Conservation (phyloP, 35 echinoderm and acorn worm species). For the Heliocidaris erythrogramma region DNA sequence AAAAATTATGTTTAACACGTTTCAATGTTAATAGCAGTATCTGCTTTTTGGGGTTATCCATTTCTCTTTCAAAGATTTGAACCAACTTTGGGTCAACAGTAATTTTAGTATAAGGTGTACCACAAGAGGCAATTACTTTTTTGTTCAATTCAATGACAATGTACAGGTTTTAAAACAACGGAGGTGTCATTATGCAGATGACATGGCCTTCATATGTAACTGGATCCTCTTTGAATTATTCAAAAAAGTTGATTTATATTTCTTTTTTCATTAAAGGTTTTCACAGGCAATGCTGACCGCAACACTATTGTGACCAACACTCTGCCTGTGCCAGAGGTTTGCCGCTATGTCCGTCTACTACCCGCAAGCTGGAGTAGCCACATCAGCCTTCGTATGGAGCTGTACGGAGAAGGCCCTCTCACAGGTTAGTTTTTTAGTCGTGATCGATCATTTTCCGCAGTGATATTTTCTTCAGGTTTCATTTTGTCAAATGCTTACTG, state of each 20-base stretch:
- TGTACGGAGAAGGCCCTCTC: conserved; percentile 35
- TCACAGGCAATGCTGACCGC: not conserved
- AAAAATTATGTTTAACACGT: too few species aligned
- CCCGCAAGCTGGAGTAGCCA: conserved; percentile 37
- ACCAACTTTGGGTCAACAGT: too few species aligned
- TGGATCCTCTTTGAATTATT: not conserved
- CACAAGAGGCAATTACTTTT: too few species aligned
- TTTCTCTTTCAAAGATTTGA: too few species aligned
- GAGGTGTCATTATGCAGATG: not conserved
- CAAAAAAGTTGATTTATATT: not conserved
- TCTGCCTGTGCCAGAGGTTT: conserved; percentile 2
- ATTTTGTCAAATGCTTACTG: too few species aligned
- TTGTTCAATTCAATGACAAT: not conserved
- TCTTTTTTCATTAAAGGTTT: conserved; percentile 12
- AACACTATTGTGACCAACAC: conserved; percentile 19
- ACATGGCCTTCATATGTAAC: too few species aligned
- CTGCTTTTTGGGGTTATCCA: too few species aligned
- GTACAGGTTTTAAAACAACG: not conserved
- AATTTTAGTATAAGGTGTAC: too few species aligned
- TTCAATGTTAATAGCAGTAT: too few species aligned
- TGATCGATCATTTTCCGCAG: too few species aligned
- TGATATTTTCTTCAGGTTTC: too few species aligned
- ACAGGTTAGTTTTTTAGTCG: not conserved
- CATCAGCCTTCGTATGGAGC: conserved; percentile 53
- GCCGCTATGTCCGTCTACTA: conserved; percentile 33